phyloP scores from a whole-genome alignment of 2,797 vertebrate genomes.

The Oceanodroma leucorhoa region DNA sequence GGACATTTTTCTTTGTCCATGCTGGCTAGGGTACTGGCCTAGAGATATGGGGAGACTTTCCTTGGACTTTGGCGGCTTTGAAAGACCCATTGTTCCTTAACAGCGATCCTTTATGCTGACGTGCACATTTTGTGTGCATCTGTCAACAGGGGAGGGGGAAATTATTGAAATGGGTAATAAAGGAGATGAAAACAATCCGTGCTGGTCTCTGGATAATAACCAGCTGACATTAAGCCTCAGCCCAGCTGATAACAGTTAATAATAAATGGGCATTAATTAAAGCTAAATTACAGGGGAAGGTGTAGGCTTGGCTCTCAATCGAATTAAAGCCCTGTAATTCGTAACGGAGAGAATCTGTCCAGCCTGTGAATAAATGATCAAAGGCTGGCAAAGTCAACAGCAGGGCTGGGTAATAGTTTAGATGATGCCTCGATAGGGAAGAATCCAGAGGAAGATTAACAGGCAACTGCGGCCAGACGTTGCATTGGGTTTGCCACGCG shows the following conservation, averaged over 20 bases:
- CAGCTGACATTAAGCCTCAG: slow-evolving; percentile 4
- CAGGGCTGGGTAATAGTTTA: background rate
- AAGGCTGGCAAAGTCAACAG: background rate
- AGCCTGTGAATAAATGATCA: background rate
- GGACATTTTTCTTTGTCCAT: background rate
- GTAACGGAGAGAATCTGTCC: background rate
- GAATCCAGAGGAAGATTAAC: background rate
- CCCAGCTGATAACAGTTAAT: slow-evolving; percentile 35
- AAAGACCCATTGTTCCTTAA: background rate
- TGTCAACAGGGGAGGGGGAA: background rate
- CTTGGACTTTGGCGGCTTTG: background rate
- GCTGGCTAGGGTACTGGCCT: background rate
- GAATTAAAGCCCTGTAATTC: background rate
- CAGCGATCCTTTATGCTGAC: background rate
- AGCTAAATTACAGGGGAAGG: slow-evolving; percentile 41
- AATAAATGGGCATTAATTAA: slow-evolving; percentile 61
- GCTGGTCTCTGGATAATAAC: slow-evolving; percentile 7
- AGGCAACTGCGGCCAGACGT: background rate
- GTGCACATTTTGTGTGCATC: background rate
- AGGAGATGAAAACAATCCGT: slow-evolving; percentile 19
- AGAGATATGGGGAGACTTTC: background rate
- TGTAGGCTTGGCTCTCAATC: background rate
- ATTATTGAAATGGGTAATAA: background rate
- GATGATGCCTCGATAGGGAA: background rate
- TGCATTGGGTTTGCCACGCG: background rate